These are phyloP conservation scores for Bradypodion ventrale DNA, from an alignment of 2,797 vertebrate species.

Conservation along the genomic window DNA sequence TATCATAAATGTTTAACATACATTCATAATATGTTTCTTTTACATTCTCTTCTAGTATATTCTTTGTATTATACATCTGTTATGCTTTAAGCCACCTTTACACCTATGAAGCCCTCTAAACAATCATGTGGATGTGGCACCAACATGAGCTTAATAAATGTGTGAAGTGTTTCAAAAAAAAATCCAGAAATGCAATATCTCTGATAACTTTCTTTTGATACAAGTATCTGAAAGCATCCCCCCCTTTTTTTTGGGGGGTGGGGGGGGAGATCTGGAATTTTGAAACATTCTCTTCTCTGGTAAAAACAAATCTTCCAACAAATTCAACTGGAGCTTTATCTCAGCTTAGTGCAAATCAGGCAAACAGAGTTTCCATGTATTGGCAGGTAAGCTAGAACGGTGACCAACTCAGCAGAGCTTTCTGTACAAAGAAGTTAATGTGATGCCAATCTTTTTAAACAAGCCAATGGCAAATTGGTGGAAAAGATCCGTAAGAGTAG, in stretches of 20 bases:
- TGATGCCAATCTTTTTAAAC: constrained; percentile 5
- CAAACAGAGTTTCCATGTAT: neutral
- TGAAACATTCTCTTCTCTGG: too few species aligned
- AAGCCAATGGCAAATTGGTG: constrained; percentile 21
- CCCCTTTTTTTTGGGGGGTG: too few species aligned
- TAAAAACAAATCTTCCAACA: neutral
- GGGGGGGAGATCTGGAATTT: neutral
- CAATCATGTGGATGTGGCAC: too few species aligned
- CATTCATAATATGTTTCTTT: neutral
- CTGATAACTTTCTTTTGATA: neutral
- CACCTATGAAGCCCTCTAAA: neutral
- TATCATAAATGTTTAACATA: neutral
- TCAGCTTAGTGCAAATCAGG: constrained; percentile 2
- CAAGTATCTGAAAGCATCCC: neutral
- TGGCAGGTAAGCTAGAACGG: neutral
- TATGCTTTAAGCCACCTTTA: neutral
- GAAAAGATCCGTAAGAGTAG: neutral
- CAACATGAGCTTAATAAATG: too few species aligned
- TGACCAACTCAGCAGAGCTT: neutral
- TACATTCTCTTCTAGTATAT: too few species aligned
- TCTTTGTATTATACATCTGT: neutral
- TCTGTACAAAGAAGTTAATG: constrained; percentile 2
- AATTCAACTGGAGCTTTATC: neutral
- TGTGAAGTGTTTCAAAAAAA: too few species aligned
- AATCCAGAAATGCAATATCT: neutral